Base-by-base conservation (phyloP, 37 sponge, comb jelly and placozoan genomes). In the Hexactinellida sp. region DNA sequence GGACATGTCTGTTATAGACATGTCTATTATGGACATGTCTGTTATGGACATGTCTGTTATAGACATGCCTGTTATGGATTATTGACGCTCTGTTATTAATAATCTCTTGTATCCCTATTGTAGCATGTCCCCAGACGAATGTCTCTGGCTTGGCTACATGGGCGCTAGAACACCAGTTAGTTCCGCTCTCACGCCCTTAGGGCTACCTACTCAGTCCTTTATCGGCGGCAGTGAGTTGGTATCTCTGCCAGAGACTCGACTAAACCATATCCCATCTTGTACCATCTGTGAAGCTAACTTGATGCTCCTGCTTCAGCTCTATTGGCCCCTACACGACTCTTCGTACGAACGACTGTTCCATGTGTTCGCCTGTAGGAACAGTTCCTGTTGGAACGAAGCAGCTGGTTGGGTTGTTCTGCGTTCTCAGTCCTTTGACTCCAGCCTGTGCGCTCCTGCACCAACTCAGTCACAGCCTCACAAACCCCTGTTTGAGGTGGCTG, bases 281-380 rank as follows among this genome's bases (percentile, higher is more conserved):
- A 63, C 21, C 25, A 63, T 63, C 30, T 63, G 76, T 63, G 76
- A 63, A 21, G 3, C 5, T 7, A 1, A 63, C 3, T 23, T 63
- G 5, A 23, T 63, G 3, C 76, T 63, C 32, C 3, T 63, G 1
- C 3, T 63, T n/a, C 76, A 63, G 30, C 76, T 63, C 19, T 63
- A 63, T n/a, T 63, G 76, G 76, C 76, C 76, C 3, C 34, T 63
- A 28, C 34, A 63, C 34, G 30, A n/a, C 34, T 63, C 76, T 63
- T 63, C 76, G 13, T 63, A 63, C 13, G 32, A 63, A 21, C 25
- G 76, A n/a, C 3, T 63, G 3, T 25, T 63, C 30, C 76, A 63
- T 63, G 76, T 63, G 34, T 63, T 63, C 34, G 76, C 76, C 5
- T 63, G 76, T 63, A 63, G 76, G 76, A 63, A 63, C 34, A 63